These are phyloP conservation scores for Megalurothrips usitatus DNA, from an alignment of 2,888 invertebrate genomes.

Conservation along the genomic window DNA sequence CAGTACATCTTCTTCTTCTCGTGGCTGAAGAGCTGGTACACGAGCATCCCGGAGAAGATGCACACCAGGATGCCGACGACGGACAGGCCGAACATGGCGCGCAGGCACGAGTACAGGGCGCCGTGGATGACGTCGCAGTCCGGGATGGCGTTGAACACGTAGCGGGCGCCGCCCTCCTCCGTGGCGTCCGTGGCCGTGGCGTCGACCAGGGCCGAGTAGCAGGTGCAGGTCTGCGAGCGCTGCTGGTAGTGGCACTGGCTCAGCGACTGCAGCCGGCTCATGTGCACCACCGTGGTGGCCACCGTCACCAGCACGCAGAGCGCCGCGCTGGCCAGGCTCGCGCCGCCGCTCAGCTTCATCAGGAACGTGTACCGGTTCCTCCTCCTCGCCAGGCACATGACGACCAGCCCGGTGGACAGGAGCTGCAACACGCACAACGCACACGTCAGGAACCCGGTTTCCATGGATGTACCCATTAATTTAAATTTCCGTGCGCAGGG, in stretches of 20 bases:
- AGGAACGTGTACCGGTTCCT: slow-evolving; percentile 82
- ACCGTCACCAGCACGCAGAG: slow-evolving; percentile 85
- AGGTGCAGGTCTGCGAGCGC: slow-evolving; percentile 72
- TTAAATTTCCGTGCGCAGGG: too few relatives aligned
- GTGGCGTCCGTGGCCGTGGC: slow-evolving; percentile 52
- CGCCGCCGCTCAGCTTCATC: slow-evolving; percentile 84
- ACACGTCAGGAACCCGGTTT: not conserved
- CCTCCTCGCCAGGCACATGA: slow-evolving; percentile 77
- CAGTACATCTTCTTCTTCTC: slow-evolving; percentile 94
- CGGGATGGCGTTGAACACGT: slow-evolving; percentile 80
- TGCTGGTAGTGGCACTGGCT: slow-evolving; percentile 83
- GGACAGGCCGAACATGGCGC: slow-evolving; percentile 86
- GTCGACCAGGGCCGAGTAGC: slow-evolving; percentile 68
- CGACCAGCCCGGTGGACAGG: slow-evolving; percentile 79
- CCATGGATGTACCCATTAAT: too few relatives aligned
- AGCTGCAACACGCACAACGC: slow-evolving; percentile 53
- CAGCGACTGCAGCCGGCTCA: slow-evolving; percentile 78
- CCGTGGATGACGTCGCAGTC: slow-evolving; percentile 90
- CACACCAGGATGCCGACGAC: slow-evolving; percentile 86
- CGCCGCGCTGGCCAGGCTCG: slow-evolving; percentile 79
- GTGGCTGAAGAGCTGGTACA: slow-evolving; percentile 82
- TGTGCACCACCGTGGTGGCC: slow-evolving; percentile 86
- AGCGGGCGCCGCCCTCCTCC: slow-evolving; percentile 65
- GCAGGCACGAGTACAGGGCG: slow-evolving; percentile 77
- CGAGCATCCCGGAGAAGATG: slow-evolving; percentile 88